A percentile compares a stretch with the other conserved stretches of the same genome.
These are phyloP conservation scores for Vanessa cardui DNA, from an alignment of 2,888 invertebrate genomes.

Conservation along the genomic window DNA sequence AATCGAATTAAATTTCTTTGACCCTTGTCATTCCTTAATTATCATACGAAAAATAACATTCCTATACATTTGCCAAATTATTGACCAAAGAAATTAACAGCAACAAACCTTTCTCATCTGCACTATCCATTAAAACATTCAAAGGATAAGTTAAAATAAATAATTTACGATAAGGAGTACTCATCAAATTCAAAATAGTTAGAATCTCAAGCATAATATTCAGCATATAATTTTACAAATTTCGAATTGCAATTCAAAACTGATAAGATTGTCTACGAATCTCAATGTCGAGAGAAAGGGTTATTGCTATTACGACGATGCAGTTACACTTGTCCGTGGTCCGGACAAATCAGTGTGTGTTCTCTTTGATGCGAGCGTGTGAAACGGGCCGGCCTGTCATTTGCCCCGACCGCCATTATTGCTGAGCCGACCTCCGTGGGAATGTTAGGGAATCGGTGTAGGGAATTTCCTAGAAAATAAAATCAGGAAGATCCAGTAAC, in stretches of 20 bases:
- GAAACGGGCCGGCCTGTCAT: constrained; percentile 54
- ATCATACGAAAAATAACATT: no score
- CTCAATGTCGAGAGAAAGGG: constrained; percentile 14
- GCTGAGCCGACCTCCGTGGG: constrained; percentile 46
- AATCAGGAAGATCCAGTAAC: constrained; percentile 6
- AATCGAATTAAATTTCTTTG: constrained; percentile 5
- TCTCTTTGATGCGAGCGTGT: constrained; percentile 46
- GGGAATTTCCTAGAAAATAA: constrained; percentile 8
- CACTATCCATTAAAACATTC: no score
- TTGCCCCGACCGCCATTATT: constrained; percentile 47
- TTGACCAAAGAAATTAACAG: no score
- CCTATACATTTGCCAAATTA: no score
- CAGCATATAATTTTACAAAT: neutral
- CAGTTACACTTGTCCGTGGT: constrained; percentile 29
- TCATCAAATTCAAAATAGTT: no score
- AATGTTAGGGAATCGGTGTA: constrained; percentile 43
- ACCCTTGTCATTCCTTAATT: neutral
- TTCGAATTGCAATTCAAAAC: constrained; percentile 6
- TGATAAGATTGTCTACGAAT: constrained; percentile 11
- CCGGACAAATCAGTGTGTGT: constrained; percentile 33
- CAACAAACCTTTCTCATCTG: no score
- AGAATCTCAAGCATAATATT: no score
- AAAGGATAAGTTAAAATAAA: no score
- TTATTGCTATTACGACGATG: constrained; percentile 28
- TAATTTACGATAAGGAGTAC: no score